Conservation (phyloP, 2,888 invertebrate genomes). For the Abrostola tripartita region DNA sequence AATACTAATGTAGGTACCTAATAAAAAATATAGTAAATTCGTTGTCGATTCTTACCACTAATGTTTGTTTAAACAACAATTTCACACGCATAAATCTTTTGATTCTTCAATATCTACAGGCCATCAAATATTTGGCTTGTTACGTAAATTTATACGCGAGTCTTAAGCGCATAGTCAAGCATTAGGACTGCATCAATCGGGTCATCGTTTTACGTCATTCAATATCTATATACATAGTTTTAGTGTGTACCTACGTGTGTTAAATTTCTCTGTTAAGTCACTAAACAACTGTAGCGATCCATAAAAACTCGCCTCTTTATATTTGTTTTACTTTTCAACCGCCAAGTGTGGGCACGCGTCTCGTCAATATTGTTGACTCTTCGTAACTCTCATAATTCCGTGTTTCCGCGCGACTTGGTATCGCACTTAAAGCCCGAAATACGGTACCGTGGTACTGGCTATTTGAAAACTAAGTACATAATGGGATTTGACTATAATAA, state of each 20-base stretch:
- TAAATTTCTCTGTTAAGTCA: constrained; percentile 48
- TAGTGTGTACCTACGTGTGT: constrained; percentile 39
- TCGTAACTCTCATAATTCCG: constrained; percentile 71
- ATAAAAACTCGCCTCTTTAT: constrained; percentile 42
- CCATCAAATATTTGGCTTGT: no score
- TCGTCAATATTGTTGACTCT: constrained; percentile 60
- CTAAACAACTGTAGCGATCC: constrained; percentile 54
- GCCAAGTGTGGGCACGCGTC: constrained; percentile 52
- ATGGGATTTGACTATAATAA: background rate
- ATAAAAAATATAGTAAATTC: no score
- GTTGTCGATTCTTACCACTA: no score
- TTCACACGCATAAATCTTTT: no score
- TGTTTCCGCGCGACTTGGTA: constrained; percentile 71
- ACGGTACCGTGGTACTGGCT: constrained; percentile 57
- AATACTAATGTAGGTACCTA: no score
- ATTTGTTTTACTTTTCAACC: constrained; percentile 46
- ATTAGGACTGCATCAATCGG: background rate
- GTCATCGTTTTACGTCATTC: constrained; percentile 13
- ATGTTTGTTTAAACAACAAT: no score
- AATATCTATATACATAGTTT: constrained; percentile 31
- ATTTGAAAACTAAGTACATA: background rate
- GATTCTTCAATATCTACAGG: no score
- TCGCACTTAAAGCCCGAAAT: constrained; percentile 72
- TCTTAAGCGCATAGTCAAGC: no score
- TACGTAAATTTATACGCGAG: no score